phyloP scores from a whole-genome alignment of 2,888 invertebrate species.

The Habroteleia sp. region DNA sequence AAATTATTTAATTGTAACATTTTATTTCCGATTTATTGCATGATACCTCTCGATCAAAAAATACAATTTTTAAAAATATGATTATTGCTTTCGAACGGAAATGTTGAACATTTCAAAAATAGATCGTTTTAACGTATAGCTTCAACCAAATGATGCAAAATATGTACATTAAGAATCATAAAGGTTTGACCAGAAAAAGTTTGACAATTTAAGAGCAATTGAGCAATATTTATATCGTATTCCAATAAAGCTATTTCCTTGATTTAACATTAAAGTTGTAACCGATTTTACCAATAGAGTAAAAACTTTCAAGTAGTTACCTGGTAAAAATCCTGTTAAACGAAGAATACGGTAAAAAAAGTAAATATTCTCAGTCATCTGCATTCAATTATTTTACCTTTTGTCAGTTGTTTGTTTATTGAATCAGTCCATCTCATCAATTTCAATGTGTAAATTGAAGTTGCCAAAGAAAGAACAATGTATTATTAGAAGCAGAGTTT shows the following conservation, averaged over 20 bases:
- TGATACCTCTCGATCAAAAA: slow-evolving; percentile 7
- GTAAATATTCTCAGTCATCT: slow-evolving; percentile 53
- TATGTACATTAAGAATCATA: slow-evolving; percentile 42
- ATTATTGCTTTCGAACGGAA: slow-evolving; percentile 28
- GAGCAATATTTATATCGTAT: slow-evolving; percentile 13
- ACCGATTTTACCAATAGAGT: slow-evolving; percentile 35
- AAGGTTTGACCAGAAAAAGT: slow-evolving; percentile 10
- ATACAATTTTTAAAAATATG: slow-evolving; percentile 24
- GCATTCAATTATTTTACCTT: slow-evolving; percentile 44
- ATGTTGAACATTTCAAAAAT: slow-evolving; percentile 20
- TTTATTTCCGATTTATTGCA: slow-evolving; percentile 24
- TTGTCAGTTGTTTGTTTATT: too few species aligned
- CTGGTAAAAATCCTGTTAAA: slow-evolving; percentile 15
- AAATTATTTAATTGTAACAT: slow-evolving; percentile 25
- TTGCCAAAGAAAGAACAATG: too few species aligned
- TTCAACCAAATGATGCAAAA: slow-evolving; percentile 11
- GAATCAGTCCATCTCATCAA: too few species aligned
- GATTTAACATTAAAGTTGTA: slow-evolving; percentile 16
- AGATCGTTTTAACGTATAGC: slow-evolving; percentile 15
- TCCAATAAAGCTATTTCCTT: slow-evolving; percentile 18
- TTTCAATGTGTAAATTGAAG: too few species aligned
- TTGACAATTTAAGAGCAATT: slow-evolving; percentile 22
- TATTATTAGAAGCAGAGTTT: too few species aligned
- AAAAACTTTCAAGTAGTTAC: slow-evolving; percentile 12
- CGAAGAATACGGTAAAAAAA: slow-evolving; percentile 52